Evolutionary conservation across 2,888 invertebrate genomes (phyloP), one percentile per base, ranked within the genome.

Genomic region (Pseudococcus viburni): DNA sequence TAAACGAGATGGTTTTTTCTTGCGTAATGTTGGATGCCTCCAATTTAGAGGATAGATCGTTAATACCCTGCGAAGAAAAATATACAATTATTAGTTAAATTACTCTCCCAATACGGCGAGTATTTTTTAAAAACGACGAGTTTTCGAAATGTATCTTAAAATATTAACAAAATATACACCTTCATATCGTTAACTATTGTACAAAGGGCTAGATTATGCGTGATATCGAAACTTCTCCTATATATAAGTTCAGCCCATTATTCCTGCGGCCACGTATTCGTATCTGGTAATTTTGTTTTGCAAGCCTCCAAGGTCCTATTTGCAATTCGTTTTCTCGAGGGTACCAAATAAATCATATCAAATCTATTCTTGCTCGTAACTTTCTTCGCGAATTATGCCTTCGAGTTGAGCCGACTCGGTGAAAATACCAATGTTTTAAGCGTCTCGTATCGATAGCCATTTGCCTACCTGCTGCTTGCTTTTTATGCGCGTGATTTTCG

Each of bases 1-100:
- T 42, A 68, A 86, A 86, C 15, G 86, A 86, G 64, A 86, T 86
- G 22, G 86, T 64, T 68, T 86, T 86, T 68, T 68, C 86, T 19
- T 86, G 86, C 33, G 46, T 86, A 26, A 86, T 68, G 42, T 86
- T 86, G n/a, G 86, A 86, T 68, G 42, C 68, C 39, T 86, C 86
- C 46, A 86, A 42, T 68, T 68, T 86, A n/a, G 46, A 46, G 39
- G 68, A 86, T 68, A 86, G 55, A 22, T 86, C 86, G 55, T 86
- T 86, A 46, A 86, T 86, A 46, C 86, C 68, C 86, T 86, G 68
- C 15, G 26, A 15, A 15, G n/a, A 22, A 73, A 83, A 83, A 83
- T 19, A 83, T 22, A 46, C 80, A 83, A 83, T 46, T 83, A 83
- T 83, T 83, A 83, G n/a, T 46, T 39, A 83, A 46, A 83, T 83